phyloP scores from a whole-genome alignment of 2,113 vertebrate species.

The Amazona guildingii region DNA sequence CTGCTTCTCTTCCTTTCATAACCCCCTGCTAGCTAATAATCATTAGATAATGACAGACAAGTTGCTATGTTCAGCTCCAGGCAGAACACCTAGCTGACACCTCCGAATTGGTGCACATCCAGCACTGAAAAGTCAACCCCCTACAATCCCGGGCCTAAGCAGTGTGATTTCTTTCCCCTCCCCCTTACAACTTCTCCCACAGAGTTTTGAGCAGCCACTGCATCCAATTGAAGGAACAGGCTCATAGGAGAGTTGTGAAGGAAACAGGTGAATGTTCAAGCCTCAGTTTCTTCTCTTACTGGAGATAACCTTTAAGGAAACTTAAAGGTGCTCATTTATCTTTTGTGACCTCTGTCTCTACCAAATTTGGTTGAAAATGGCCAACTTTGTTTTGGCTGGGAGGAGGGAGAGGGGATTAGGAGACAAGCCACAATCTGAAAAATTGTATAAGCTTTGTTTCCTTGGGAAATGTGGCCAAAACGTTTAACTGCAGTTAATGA shows the following conservation, averaged over 20 bases:
- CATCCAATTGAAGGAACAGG: background rate
- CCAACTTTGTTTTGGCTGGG: background rate
- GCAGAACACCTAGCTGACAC: background rate
- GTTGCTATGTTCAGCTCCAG: background rate
- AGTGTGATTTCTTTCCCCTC: background rate
- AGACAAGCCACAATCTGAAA: conserved; percentile 35
- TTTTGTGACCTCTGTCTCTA: background rate
- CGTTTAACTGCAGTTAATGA: conserved; percentile 47
- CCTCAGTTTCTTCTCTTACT: background rate
- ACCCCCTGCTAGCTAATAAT: background rate
- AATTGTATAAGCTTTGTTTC: conserved; percentile 47
- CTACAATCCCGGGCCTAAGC: background rate
- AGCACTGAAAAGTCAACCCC: background rate
- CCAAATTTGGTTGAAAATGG: background rate
- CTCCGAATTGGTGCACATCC: background rate
- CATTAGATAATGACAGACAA: background rate
- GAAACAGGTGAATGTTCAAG: background rate
- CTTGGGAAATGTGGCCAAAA: conserved; percentile 47
- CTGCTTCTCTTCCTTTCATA: background rate
- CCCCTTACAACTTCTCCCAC: background rate
- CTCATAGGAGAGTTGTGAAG: background rate
- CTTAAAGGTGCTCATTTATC: background rate
- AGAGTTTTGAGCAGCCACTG: background rate
- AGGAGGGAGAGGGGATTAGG: background rate
- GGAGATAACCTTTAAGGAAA: background rate